phyloP scores from a whole-genome alignment of 2,113 vertebrate species.

The Planiliza haematocheilus region DNA sequence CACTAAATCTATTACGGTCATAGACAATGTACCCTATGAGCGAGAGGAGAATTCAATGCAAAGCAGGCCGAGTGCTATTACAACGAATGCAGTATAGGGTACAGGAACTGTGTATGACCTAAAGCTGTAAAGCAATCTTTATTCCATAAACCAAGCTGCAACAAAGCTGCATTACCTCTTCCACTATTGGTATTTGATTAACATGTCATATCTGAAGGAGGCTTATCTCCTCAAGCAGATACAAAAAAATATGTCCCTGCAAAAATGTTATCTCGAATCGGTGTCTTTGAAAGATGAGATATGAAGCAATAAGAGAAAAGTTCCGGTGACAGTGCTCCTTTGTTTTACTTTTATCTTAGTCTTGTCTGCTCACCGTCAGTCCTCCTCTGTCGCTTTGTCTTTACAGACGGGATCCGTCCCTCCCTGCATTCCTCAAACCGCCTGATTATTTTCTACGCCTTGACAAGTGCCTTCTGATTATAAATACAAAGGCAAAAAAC shows the following conservation, averaged over 20 bases:
- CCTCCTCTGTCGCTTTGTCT: constrained; percentile 9
- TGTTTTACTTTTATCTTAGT: constrained; percentile 67
- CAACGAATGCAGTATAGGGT: background rate
- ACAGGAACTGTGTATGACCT: background rate
- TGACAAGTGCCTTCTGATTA: constrained; percentile 69
- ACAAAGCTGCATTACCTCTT: constrained; percentile 24
- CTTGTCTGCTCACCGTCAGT: constrained; percentile 50
- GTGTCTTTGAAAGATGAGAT: constrained; percentile 65
- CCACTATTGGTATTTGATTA: constrained; percentile 48
- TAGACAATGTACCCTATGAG: background rate
- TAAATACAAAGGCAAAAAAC: constrained; percentile 42
- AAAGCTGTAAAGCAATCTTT: background rate
- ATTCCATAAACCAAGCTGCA: no score
- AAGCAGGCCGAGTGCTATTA: constrained; percentile 10
- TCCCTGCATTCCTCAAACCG: constrained; percentile 54
- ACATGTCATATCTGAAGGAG: constrained; percentile 47
- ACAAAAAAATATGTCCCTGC: constrained; percentile 18
- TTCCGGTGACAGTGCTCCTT: constrained; percentile 57
- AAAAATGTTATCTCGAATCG: constrained; percentile 51
- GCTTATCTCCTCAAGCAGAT: constrained; percentile 52
- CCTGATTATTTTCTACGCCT: constrained; percentile 70
- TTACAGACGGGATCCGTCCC: constrained; percentile 44
- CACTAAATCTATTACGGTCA: no score
- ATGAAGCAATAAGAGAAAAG: constrained; percentile 39
- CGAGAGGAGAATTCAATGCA: background rate